Evolutionary conservation across 2,113 vertebrate species (phyloP).

Genomic region (Pimephales promelas): DNA sequence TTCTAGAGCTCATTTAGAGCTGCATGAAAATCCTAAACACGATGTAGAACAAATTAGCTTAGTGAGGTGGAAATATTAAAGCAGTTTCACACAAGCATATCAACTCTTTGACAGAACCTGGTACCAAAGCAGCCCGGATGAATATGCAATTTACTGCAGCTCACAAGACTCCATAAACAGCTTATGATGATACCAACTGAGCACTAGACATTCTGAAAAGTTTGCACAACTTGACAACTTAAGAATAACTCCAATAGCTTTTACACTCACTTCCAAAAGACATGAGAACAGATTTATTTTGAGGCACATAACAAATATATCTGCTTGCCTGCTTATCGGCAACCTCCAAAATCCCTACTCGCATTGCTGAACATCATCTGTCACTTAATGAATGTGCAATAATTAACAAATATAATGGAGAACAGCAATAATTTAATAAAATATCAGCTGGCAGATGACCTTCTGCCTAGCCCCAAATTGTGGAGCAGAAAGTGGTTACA

Average conservation of each 20-base stretch:
- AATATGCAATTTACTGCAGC: conserved; percentile 39
- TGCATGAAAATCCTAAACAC: conserved; percentile 1
- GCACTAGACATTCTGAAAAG: conserved; percentile 13
- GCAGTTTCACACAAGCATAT: conserved; percentile 20
- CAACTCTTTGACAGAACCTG: conserved; percentile 17
- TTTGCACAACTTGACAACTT: background rate
- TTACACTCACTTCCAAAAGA: background rate
- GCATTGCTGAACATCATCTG: conserved; percentile 38
- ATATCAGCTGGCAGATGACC: conserved; percentile 20
- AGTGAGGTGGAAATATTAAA: conserved; percentile 35
- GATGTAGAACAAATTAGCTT: conserved; percentile 31
- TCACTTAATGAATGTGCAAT: conserved; percentile 47
- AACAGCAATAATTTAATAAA: conserved; percentile 38
- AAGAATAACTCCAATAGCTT: background rate
- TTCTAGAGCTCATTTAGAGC: background rate
- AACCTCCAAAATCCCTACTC: conserved; percentile 31
- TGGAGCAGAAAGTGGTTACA: background rate
- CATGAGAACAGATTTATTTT: conserved; percentile 16
- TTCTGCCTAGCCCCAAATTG: conserved; percentile 1
- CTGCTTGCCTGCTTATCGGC: conserved; percentile 38
- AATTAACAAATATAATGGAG: conserved; percentile 45
- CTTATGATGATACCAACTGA: conserved; percentile 10
- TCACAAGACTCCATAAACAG: conserved; percentile 29
- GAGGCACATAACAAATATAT: background rate
- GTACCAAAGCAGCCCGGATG: background rate